Evolutionary conservation across 2,113 vertebrate genomes (phyloP), one percentile per base, ranked within the genome.

Genomic region (Sorex araneus): DNA sequence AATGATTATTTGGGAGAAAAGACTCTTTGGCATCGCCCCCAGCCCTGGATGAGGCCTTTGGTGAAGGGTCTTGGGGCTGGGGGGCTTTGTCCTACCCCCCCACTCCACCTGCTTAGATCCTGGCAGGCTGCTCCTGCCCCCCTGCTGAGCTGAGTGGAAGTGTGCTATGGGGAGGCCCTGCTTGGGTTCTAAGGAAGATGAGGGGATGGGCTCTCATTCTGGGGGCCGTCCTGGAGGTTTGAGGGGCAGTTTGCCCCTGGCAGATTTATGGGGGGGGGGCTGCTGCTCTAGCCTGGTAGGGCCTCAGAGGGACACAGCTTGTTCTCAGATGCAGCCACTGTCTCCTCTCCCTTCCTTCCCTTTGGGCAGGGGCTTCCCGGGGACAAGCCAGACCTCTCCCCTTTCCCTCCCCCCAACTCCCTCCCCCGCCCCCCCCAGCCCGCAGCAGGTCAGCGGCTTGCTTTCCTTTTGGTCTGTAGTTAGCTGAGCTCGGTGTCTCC

Each of bases 401-500:
- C 36, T 71, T 79, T 25, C 28, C 16, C 28, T 54, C 50, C 70
- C 18, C 18, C 16, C 34, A 21, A 10, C 25, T 28, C 23, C 28
- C 63, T 45, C 21, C 0, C 57, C 30, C 3, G 8, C 54, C 21
- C 0, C 57, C 30, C 3, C 10, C 30, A 70, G 8, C 47, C 43
- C 76, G 70, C 70, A 80, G 77, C 63, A 64, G 64, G 84, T 76
- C 74, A 84, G 82, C 50, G 77, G 70, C 50, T 74, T 21, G 19
- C n/a, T 45, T 82, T 57, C 34, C n/a, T 74, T 50, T 54, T 28
- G 12, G 34, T 32, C 63, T 43, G 40, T 86, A 64, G 67, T 84
- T 84, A 40, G 40, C 47, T 86, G 87, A 95, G 85, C 92, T 90
- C 43, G 79, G 76, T 92, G 83, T 95, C 69, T 96, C 34, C 34